Evolutionary conservation across 2,113 vertebrate genomes (phyloP), one percentile per base, ranked within the genome.

Genomic region (Stercorarius parasiticus): DNA sequence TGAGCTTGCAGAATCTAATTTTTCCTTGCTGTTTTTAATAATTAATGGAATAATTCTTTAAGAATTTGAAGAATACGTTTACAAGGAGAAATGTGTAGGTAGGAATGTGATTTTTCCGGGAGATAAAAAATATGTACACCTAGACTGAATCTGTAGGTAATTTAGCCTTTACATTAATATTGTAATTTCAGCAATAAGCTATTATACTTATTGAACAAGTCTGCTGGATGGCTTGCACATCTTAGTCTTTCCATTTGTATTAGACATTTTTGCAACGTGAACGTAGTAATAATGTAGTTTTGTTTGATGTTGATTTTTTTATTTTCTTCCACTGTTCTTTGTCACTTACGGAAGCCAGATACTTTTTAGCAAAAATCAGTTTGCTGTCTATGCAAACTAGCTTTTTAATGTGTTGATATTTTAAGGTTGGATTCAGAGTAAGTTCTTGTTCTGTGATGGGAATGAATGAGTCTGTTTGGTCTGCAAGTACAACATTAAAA

Each of bases 261-360:
- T 61, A 43, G 8, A 15, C 19, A 2, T 40, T 38, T 89, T 80
- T 73, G 30, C 20, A 84, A 11, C 14, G 40, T 50, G 10, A 40
- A 17, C 3, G 9, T 61, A 27, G 2, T 70, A 11, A 17, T 62
- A 62, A 23, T 16, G 10, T 30, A 55, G 34, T 20, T 17, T 15
- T 29, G 29, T 20, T 18, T 34, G n/a, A 12, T 32, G n/a, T 13
- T n/a, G 59, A 13, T 52, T 69, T 38, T 47, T 38, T 34, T 17
- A 10, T 16, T 13, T 64, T 5, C 17, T 42, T 50, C 29, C 5
- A 19, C 14, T 62, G 2, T 64, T 86, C 26, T 69, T 77, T 69
- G 30, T 50, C 8, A 36, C 3, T 16, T 47, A 22, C 0, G 8
- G 22, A 84, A 61, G 14, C 14, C 11, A 76, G 20, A 2, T 36